Evolutionary conservation across 2,888 invertebrate genomes (phyloP).

Genomic region (Caenorhabditis virilis): DNA sequence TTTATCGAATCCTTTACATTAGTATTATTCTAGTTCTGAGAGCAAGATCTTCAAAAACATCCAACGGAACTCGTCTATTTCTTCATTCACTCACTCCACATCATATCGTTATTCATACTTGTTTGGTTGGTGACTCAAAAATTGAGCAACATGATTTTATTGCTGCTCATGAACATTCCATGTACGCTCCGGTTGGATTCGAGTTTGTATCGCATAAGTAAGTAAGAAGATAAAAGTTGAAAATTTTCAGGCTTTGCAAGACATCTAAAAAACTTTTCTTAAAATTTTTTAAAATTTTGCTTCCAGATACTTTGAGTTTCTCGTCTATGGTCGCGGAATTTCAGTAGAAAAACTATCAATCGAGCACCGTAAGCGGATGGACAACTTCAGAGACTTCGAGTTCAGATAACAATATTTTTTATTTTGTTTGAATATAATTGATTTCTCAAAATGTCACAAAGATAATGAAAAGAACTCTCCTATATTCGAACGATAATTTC

Average conservation of each 20-base stretch:
- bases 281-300: not conserved
- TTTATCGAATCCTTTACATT: not conserved
- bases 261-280: not conserved
- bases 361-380: constrained; percentile 38
- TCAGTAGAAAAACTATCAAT: constrained; percentile 35
- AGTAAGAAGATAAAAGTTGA: not conserved
- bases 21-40: constrained; percentile 16
- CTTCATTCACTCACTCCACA: constrained; percentile 34
- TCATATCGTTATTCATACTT: constrained; percentile 32
- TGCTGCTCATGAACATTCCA: constrained; percentile 25
- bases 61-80: constrained; percentile 35
- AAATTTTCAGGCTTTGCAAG: not conserved
- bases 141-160: constrained; percentile 35
- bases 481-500: too few relatives aligned
- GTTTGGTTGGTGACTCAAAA: constrained; percentile 9
- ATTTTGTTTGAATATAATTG: constrained; percentile 7
- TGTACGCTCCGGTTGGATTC: constrained; percentile 25
- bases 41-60: constrained; percentile 22
- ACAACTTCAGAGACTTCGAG: constrained; percentile 43
- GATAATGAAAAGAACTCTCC: too few relatives aligned
- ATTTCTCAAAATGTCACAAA: too few relatives aligned
- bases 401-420: constrained; percentile 12
- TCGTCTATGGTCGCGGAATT: constrained; percentile 42
- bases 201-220: constrained; percentile 39
- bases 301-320: constrained; percentile 42